phyloP scores from a whole-genome alignment of 2,113 vertebrate species.

The Antidorcas marsupialis region DNA sequence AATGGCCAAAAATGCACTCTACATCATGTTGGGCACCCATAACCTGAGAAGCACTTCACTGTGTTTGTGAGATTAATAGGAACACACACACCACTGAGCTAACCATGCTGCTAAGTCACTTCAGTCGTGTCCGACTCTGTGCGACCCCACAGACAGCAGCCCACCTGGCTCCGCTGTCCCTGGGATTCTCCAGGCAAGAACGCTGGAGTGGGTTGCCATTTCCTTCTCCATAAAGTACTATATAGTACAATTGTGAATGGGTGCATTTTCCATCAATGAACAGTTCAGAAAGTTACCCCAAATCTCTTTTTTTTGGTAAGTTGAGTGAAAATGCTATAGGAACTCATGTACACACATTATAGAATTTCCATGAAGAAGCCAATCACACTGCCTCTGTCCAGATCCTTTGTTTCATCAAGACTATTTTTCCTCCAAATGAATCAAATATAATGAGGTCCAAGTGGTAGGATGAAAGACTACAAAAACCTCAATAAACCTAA shows the following conservation, averaged over 20 bases:
- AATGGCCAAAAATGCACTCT: slow-evolving; percentile 60
- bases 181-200: no score
- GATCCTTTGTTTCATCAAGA: slow-evolving; percentile 40
- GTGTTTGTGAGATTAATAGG: slow-evolving; percentile 29
- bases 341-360: background rate
- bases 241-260: background rate
- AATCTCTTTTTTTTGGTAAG: background rate
- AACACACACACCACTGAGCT: background rate
- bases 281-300: background rate
- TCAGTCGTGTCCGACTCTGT: no score
- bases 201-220: no score
- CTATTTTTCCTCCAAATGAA: slow-evolving; percentile 38
- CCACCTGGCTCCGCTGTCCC: no score
- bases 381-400: background rate
- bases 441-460: slow-evolving; percentile 18
- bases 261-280: background rate
- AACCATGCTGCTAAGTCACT: no score
- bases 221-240: background rate
- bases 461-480: background rate
- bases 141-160: no score
- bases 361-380: slow-evolving; percentile 5
- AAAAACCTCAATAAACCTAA: background rate
- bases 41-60: slow-evolving; percentile 31
- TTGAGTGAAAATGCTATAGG: background rate
- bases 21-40: background rate